Evolutionary conservation across 2,113 vertebrate species (phyloP), one percentile per base, ranked within the genome.

Genomic region (Chionomys nivalis): DNA sequence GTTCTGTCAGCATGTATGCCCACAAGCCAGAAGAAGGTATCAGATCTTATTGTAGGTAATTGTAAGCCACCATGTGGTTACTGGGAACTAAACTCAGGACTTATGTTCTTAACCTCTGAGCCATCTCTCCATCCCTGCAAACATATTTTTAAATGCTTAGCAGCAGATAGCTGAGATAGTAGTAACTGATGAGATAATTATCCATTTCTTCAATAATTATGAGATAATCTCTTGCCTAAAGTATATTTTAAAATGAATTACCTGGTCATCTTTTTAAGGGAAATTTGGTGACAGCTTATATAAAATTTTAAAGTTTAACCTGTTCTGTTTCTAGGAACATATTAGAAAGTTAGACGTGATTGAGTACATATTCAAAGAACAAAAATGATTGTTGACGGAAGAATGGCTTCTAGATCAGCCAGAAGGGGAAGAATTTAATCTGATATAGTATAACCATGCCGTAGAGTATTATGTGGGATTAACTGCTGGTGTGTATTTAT

Each of bases 231-330:
- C 7, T 16, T 93, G 28, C 36, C 44, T 94, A 88, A 93, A 90
- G 95, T 90, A 70, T 49, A 93, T 87, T 94, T 42, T 8, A 58
- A 91, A 96, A 89, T 81, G 16, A 96, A 77, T 91, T 75, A 79
- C 26, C 9, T 52, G 24, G 61, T 94, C 72, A 68, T 47, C 39
- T 66, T 91, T 93, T 77, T 82, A 66, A 93, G 47, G 73, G 31
- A 26, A 77, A 61, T 94, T 90, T 93, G 76, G 26, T 72, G 52
- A 21, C 33, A 86, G 0, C 24, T 12, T 76, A n/a, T 75, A 10
- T 79, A 90, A 70, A 79, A 85, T 76, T 55, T 81, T 36, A 52
- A 93, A 73, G 87, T 73, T 96, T 78, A 95, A 88, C 28, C 19
- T 39, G 23, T 86, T 76, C 42, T 21, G 13, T 12, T 81, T 92